Base-by-base conservation (phyloP, 2,888 invertebrate genomes). In the Helobdella robusta region DNA sequence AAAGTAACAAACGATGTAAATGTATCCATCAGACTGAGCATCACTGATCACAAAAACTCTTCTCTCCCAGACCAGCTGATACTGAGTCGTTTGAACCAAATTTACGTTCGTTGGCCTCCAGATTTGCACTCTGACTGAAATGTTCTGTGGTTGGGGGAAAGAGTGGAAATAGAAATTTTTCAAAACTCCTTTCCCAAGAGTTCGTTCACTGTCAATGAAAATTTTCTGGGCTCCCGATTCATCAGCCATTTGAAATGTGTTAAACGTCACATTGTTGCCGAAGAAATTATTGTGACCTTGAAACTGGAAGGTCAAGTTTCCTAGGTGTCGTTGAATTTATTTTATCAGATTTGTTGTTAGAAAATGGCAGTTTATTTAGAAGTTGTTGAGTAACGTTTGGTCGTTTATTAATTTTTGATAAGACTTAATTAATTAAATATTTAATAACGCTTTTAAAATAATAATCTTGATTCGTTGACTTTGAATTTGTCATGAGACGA, bases 221-320 rank as follows among this genome's bases (percentile, higher is more conserved):
- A 62, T 50, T 0, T 23, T 48, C 2, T 34, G 35, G 25, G 62
- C 50, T 6, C 62, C 62, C 20, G 23, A 15, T 1, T 23, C 32
- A 30, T 5, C 28, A 8, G 25, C 20, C 4, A 2, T n/a, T 30
- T 62, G 62, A 34, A 32, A 30, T 5, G 1, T 4, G 50, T 62
- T 62, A 35, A 11, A 46, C 1, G 62, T 62, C 6, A 62, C 62
- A 35, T 62, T 62, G 62, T 62, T 62, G n/a, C 62, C 62, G n/a
- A 32, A 62, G 4, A 40, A 34, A 1, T 15, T 34, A 4, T n/a
- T 28, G 18, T n/a, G 3, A n/a, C 50, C 50, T 34, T 36, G 23
- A 34, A 25, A 62, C 48, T n/a, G 8, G 50, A 62, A 48, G 1
- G 34, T 3, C 11, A 48, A 28, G 50, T 30, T 50, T 4, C 50